Evolutionary conservation across 2,888 invertebrate species (phyloP).

Genomic region (Xestoiulus laeticollis): DNA sequence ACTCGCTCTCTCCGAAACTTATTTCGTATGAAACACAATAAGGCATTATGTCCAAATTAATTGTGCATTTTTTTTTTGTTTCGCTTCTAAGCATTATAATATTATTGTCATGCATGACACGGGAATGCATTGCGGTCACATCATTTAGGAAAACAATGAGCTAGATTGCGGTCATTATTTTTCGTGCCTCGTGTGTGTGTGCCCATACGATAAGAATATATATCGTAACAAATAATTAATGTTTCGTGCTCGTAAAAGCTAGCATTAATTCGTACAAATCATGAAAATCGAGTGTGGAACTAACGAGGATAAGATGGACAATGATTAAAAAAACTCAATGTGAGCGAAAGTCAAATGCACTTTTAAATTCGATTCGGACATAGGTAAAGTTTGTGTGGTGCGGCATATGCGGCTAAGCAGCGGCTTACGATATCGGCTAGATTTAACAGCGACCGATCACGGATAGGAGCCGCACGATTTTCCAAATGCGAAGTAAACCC

Average conservation of each 20-base stretch:
- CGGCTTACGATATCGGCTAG: too few species aligned
- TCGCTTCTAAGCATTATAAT: background rate
- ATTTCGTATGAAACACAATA: background rate
- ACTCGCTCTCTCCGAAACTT: background rate
- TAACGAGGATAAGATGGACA: background rate
- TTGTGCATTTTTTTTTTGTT: background rate
- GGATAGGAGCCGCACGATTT: too few species aligned
- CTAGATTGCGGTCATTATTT: constrained; percentile 8
- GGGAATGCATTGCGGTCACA: constrained; percentile 17
- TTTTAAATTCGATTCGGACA: too few species aligned
- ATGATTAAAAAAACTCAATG: too few species aligned
- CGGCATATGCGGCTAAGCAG: too few species aligned
- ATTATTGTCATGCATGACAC: constrained; percentile 9
- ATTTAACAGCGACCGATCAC: too few species aligned
- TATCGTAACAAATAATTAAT: background rate
- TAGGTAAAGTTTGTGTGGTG: too few species aligned
- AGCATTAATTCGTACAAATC: too few species aligned
- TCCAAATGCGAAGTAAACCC: too few species aligned
- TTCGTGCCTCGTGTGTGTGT: background rate
- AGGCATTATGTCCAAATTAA: background rate
- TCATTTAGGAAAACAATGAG: constrained; percentile 13
- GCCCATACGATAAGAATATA: background rate
- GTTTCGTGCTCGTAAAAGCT: background rate
- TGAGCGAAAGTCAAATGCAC: too few species aligned
- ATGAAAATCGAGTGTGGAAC: background rate